Base-by-base conservation (phyloP, 1,140 invertebrate species). In the Drosophila aff. region DNA sequence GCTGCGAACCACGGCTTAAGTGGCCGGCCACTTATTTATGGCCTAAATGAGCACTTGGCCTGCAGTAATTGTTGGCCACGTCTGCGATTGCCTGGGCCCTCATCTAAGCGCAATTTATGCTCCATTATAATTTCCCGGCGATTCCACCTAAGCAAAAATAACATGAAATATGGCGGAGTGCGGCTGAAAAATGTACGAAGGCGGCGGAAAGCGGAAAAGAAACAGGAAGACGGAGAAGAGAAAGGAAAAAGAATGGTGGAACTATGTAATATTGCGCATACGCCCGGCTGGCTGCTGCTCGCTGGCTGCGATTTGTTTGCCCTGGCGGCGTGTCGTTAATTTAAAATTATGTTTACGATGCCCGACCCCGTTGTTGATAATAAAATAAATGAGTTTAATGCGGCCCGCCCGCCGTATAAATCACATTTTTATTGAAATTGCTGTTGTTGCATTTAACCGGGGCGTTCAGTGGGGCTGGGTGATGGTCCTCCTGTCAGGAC, bases 281-380 rank as follows among this genome's bases (percentile, higher is more conserved):
- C 76, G 66, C 59, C 59, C 53, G 36, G 76, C 21, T 64, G 76
- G 66, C 65, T 66, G 75, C 65, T 64, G 65, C 65, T 66, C 28
- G 44, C 4, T 55, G 58, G 53, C 74, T 59, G 65, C 76, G 76
- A 79, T 78, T 79, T 77, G 75, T 77, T 77, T 76, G 75, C 47
- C 73, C 55, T 61, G 74, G 75, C 74, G 71, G 71, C 68, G 68
- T 69, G 75, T 79, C 76, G 76, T 79, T 79, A 79, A 79, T 79
- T 79, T 79, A 79, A 79, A 79, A 79, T 79, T 79, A 79, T 79
- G 76, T 79, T 79, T 79, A 72, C 67, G 76, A 71, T 68, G 75
- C 75, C 75, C 67, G 43, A 63, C 64, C 59, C 53, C 76, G 55
- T 64, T 65, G 76, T 79, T 79, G 76, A 79, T 79, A 79, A 79